phyloP scores from a whole-genome alignment of 2,113 vertebrate genomes.

The Saccopteryx leptura region DNA sequence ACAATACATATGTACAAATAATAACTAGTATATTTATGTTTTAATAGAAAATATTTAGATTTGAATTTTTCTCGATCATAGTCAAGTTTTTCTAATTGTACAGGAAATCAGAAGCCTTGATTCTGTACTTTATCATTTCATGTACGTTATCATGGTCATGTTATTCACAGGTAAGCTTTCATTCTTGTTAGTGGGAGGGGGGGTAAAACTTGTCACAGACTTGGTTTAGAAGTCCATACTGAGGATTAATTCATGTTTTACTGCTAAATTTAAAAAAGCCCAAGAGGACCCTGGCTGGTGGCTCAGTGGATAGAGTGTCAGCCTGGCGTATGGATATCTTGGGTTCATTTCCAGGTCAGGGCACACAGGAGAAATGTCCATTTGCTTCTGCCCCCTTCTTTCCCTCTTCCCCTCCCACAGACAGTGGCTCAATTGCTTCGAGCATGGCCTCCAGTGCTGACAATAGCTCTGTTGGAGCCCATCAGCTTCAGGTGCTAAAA shows the following conservation, averaged over 20 bases:
- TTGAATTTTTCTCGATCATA: constrained; percentile 33
- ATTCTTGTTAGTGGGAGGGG: neutral
- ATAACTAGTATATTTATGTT: neutral
- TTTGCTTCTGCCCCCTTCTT: too few species aligned
- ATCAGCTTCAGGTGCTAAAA: too few species aligned
- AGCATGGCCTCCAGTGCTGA: too few species aligned
- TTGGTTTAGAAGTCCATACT: neutral
- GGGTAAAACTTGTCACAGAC: neutral
- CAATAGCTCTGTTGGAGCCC: too few species aligned
- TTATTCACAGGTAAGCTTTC: constrained; percentile 27
- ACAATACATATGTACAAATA: neutral
- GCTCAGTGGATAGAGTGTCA: too few species aligned
- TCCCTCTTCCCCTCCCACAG: too few species aligned
- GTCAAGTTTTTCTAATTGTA: neutral
- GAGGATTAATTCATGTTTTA: constrained; percentile 68
- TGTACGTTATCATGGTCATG: neutral
- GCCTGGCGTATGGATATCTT: too few species aligned
- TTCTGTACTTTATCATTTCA: neutral
- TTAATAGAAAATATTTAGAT: constrained; percentile 17
- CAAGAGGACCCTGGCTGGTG: neutral
- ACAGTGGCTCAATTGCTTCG: too few species aligned
- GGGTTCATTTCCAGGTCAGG: too few species aligned
- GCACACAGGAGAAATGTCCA: too few species aligned
- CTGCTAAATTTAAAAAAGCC: neutral
- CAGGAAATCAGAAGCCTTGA: neutral